These are phyloP conservation scores for Ericerus pela DNA, from an alignment of 1,140 invertebrate species.

Conservation along the genomic window DNA sequence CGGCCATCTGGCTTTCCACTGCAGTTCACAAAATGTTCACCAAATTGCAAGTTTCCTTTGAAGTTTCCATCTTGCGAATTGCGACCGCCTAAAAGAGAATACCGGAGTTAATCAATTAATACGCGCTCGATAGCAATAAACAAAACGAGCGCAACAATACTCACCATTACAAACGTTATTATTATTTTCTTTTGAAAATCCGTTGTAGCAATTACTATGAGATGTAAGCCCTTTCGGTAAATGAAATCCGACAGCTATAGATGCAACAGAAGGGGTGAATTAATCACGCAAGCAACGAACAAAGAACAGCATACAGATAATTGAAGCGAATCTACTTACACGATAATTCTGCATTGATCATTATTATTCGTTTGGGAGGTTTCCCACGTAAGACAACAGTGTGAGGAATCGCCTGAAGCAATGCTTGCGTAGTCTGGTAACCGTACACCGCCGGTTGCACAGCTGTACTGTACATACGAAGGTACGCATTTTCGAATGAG, in stretches of 20 bases:
- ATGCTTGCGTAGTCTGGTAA: constrained; percentile 33
- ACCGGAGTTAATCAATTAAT: no score
- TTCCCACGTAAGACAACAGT: constrained; percentile 35
- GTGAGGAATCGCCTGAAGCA: constrained; percentile 42
- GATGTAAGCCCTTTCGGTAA: not conserved
- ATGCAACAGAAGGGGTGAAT: not conserved
- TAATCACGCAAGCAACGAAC: not conserved
- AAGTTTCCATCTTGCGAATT: no score
- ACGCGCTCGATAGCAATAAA: no score
- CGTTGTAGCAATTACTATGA: not conserved
- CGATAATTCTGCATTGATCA: constrained; percentile 33
- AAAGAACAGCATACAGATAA: not conserved
- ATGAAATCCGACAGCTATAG: not conserved
- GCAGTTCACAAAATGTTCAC: no score
- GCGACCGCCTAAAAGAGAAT: no score
- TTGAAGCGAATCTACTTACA: no score
- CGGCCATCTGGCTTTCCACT: no score
- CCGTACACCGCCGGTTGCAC: constrained; percentile 41
- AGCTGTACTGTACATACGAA: constrained; percentile 36
- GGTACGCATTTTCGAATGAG: constrained; percentile 40
- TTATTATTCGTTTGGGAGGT: constrained; percentile 30
- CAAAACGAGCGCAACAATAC: no score
- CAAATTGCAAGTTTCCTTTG: no score
- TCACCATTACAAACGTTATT: no score
- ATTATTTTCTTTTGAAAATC: not conserved